These are phyloP conservation scores for Orchesellides sinensis DNA, from an alignment of 2,888 invertebrate species.

Conservation along the genomic window DNA sequence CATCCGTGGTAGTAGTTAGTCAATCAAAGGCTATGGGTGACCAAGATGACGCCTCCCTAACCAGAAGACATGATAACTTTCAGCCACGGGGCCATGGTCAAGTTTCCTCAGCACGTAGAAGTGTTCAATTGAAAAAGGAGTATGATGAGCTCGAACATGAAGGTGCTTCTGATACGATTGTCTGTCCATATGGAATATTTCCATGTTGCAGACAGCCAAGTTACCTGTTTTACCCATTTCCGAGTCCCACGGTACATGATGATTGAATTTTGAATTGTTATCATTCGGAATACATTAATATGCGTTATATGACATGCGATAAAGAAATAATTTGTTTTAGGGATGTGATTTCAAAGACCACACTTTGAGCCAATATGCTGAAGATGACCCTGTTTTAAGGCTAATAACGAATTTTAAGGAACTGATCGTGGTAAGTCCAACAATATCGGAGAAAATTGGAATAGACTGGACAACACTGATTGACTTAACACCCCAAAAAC, in stretches of 20 bases:
- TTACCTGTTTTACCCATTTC: conserved; percentile 69
- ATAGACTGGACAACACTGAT: conserved; percentile 68
- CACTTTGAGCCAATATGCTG: conserved; percentile 82
- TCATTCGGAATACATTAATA: not conserved
- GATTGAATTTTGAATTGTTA: not conserved
- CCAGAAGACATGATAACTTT: not conserved
- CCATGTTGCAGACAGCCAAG: conserved; percentile 70
- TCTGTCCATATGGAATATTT: conserved; percentile 67
- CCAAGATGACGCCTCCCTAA: not conserved
- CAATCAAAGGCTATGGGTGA: not conserved
- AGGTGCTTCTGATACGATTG: conserved; percentile 31
- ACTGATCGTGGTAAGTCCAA: conserved; percentile 47
- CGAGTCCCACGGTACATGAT: conserved; percentile 45
- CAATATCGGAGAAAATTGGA: not conserved
- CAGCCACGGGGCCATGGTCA: not conserved
- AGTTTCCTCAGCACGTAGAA: conserved; percentile 39
- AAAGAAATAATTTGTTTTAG: conserved; percentile 76
- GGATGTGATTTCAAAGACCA: conserved; percentile 88
- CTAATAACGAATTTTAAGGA: conserved; percentile 78
- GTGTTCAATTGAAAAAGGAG: conserved; percentile 50
- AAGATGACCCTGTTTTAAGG: conserved; percentile 83
- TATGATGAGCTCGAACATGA: conserved; percentile 10
- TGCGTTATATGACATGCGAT: not conserved
- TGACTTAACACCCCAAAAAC: conserved; percentile 63
- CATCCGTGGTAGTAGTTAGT: conserved; percentile 41